phyloP scores from a whole-genome alignment of 2,797 vertebrate genomes.

The Huso huso region DNA sequence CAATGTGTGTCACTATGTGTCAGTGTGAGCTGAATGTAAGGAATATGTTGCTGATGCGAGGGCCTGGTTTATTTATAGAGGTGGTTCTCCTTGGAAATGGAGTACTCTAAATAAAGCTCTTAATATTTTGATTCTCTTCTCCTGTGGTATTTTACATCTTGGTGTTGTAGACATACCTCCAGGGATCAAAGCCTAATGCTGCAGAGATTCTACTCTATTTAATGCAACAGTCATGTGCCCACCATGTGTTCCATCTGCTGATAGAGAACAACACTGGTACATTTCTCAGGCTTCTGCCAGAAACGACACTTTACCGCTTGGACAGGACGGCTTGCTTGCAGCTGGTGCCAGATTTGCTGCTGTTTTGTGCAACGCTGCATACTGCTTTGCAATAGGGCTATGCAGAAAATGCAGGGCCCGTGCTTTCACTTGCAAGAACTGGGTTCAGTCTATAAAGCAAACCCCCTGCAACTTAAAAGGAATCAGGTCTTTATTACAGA shows the following conservation, averaged over 20 bases:
- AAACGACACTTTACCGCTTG: conserved; percentile 59
- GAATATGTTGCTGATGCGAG: conserved; percentile 37
- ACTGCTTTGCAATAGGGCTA: not conserved
- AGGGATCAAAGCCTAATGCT: conserved; percentile 70
- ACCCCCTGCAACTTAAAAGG: too few relatives aligned
- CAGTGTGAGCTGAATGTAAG: too few relatives aligned
- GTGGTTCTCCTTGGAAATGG: conserved; percentile 32
- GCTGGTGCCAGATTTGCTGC: not conserved
- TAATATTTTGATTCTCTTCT: conserved; percentile 60
- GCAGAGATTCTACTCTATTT: conserved; percentile 60
- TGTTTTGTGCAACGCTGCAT: not conserved
- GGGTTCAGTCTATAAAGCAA: too few relatives aligned
- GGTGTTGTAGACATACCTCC: conserved; percentile 67
- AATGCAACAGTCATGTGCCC: conserved; percentile 71
- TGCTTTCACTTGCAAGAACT: too few relatives aligned
- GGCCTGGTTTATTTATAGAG: conserved; percentile 39
- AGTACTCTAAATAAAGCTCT: conserved; percentile 47
- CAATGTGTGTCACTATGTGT: too few relatives aligned
- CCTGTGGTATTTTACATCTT: conserved; percentile 71
- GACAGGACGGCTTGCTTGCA: conserved; percentile 61
- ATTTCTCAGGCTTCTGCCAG: conserved; percentile 65
- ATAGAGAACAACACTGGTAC: conserved; percentile 73
- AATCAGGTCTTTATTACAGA: too few relatives aligned
- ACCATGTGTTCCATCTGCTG: conserved; percentile 76
- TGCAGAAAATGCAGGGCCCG: too few relatives aligned